phyloP scores from a whole-genome alignment of 2,113 vertebrate species.

The Gulo gulo region DNA sequence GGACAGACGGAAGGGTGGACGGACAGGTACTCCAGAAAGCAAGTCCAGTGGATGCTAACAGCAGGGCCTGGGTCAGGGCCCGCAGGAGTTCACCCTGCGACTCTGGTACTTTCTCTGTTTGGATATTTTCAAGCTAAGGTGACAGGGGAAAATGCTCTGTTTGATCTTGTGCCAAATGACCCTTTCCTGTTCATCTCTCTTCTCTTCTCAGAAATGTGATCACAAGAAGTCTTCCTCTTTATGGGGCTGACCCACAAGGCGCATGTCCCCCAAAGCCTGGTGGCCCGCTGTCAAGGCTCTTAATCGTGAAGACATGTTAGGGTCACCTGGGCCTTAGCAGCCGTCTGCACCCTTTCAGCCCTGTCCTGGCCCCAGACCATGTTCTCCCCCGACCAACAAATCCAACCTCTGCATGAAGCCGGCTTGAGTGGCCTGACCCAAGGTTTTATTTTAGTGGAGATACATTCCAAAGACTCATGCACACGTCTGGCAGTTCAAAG shows the following conservation, averaged over 20 bases:
- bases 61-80: no score
- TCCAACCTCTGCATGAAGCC: background rate
- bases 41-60: background rate
- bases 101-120: background rate
- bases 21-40: background rate
- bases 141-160: background rate
- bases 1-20: background rate
- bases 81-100: rapidly evolving
- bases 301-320: background rate
- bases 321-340: rapidly evolving
- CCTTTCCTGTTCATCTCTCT: background rate
- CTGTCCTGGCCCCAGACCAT: no score
- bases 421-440: background rate
- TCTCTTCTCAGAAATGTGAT: background rate
- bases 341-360: background rate
- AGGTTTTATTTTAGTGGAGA: background rate
- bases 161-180: background rate
- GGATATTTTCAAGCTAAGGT: background rate
- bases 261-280: background rate
- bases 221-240: background rate
- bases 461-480: background rate
- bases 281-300: background rate
- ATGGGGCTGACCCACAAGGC: background rate
- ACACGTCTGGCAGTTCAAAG: background rate
- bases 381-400: background rate